Base-by-base conservation (phyloP, 2,797 vertebrate species). In the Argya squamiceps region DNA sequence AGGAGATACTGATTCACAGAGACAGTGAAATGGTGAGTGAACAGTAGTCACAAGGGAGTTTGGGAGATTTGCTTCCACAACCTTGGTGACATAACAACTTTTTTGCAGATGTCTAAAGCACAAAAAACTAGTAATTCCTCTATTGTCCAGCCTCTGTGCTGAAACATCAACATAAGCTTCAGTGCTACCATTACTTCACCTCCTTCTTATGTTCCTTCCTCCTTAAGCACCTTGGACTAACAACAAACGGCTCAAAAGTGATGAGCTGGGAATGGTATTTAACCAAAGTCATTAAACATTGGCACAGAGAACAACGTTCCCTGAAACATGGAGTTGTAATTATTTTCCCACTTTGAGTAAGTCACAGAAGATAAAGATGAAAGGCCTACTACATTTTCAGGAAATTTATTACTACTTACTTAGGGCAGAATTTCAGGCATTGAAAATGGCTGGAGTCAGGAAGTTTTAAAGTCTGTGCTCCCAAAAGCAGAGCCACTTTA, bases 381-480 rank as follows among this genome's bases (percentile, higher is more conserved):
- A 93, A 97, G 69, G 32, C 60, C 58, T 60, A 49, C 69, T 75
- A 32, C 36, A 64, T 69, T 71, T 90, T 79, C 80, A 90, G 75
- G 75, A 82, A 94, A 94, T 96, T 74, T 95, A 94, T 94, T 77
- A 69, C 81, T 78, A 64, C 63, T 86, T 64, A 78, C 69, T 83
- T 50, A 65, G 69, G 6, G 55, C 50, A 92, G 91, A 92, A 85
- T 62, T 91, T 83, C 63, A 96, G 84, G 41, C 58, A 81, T 6
- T 65, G 78, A 89, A 94, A 96, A 93, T 46, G 53, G 68, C 87
- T 89, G 9, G n/a, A 89, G 84, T 94, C 89, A 94, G 84, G 93
- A 92, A 93, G 68, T 93, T 95, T 94, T 78, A 55, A 91, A 80
- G 78, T 30, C 71, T 50, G 24, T 36, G 53, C 53, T 93, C 91